A percentile compares a stretch with the other conserved stretches of the same genome.
These are phyloP conservation scores for Scytalopus superciliaris DNA, from an alignment of 2,113 vertebrate species.

Conservation along the genomic window DNA sequence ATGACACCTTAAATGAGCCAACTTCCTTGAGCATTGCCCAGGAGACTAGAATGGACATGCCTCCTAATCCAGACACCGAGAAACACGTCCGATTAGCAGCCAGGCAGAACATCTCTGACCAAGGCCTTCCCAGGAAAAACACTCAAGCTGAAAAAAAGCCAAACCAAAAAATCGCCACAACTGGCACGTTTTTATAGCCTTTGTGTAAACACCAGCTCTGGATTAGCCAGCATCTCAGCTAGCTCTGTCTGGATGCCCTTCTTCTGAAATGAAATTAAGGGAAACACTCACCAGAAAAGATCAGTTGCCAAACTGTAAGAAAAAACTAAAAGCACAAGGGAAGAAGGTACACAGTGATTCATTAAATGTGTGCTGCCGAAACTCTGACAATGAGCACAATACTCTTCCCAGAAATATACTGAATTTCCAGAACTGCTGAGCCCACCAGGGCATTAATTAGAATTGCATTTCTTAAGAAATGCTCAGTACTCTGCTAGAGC, in stretches of 20 bases:
- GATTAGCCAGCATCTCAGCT: not conserved
- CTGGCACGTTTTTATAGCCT: not conserved
- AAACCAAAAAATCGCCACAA: not conserved
- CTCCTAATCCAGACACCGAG: not conserved
- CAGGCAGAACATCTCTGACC: constrained; percentile 23
- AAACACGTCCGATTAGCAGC: constrained; percentile 20
- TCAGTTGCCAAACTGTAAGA: not conserved
- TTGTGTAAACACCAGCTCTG: not conserved
- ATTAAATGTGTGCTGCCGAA: not conserved
- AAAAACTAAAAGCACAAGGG: not conserved
- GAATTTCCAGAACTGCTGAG: not conserved
- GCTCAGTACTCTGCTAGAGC: not conserved
- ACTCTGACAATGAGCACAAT: not conserved
- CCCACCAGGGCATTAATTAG: not conserved
- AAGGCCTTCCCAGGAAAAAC: not conserved
- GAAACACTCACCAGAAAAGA: not conserved
- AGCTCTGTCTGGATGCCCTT: not conserved
- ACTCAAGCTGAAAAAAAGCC: not conserved
- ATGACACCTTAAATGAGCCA: constrained; percentile 9
- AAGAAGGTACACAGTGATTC: not conserved
- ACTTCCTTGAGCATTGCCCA: constrained; percentile 13
- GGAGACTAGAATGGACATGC: constrained; percentile 30
- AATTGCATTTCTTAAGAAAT: not conserved
- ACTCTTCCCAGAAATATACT: not conserved
- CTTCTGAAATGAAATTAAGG: not conserved